A percentile compares a stretch with the other conserved stretches of the same genome.
Evolutionary conservation across 2,113 vertebrate species (phyloP).

Genomic region (Pyxicephalus adspersus): DNA sequence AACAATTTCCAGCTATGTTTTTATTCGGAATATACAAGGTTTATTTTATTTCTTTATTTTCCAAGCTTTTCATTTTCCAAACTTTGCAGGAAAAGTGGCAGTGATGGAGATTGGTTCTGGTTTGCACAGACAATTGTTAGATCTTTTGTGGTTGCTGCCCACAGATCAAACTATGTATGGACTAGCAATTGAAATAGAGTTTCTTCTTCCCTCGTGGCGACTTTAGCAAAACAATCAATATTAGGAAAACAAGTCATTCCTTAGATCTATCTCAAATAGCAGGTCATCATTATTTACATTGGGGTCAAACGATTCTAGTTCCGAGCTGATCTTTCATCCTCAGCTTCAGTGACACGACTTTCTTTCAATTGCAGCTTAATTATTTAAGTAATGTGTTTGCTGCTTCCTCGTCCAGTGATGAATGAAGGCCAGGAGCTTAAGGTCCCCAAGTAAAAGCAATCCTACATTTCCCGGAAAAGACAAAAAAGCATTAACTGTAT

Average conservation of each 20-base stretch:
- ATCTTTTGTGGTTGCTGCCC: too few species aligned
- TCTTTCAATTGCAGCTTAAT: constrained; percentile 31
- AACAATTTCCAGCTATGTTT: too few species aligned
- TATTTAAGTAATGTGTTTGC: constrained; percentile 45
- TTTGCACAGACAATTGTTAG: too few species aligned
- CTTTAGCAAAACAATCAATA: neutral
- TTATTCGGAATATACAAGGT: too few species aligned
- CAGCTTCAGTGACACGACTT: constrained; percentile 35
- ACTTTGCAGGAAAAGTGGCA: too few species aligned
- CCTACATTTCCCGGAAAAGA: constrained; percentile 33
- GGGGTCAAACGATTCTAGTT: constrained; percentile 33
- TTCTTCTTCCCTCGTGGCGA: neutral
- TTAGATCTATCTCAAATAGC: constrained; percentile 7
- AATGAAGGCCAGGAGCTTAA: constrained; percentile 24
- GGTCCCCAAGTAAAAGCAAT: constrained; percentile 30
- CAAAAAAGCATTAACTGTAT: constrained; percentile 41
- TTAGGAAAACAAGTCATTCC: constrained; percentile 9
- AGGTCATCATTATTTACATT: constrained; percentile 26
- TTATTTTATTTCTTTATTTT: too few species aligned
- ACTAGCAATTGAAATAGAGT: neutral
- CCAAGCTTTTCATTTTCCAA: too few species aligned
- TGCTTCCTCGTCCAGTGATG: constrained; percentile 28
- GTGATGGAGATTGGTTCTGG: too few species aligned
- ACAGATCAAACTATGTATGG: too few species aligned
- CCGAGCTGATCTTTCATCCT: neutral